These are phyloP conservation scores for Melanotaenia trifasciata DNA, from an alignment of 2,797 vertebrate genomes.

Conservation along the genomic window DNA sequence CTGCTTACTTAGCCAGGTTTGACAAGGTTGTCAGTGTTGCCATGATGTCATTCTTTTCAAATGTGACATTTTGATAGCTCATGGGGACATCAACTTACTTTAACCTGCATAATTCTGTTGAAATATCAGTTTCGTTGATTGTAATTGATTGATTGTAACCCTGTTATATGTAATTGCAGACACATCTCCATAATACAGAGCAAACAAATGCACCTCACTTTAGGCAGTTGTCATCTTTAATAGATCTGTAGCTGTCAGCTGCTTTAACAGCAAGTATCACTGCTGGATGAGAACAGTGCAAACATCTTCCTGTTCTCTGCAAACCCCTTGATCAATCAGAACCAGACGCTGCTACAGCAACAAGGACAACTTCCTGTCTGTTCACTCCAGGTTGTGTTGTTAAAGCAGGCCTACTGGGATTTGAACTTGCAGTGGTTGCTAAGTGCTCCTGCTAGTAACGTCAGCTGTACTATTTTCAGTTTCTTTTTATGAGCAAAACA, in stretches of 20 bases:
- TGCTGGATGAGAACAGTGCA: not conserved
- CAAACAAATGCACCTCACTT: no score
- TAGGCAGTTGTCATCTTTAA: not conserved
- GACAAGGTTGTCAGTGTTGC: not conserved
- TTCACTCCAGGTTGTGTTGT: slow-evolving; percentile 18
- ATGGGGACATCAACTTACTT: no score
- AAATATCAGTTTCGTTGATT: no score
- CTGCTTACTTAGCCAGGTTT: not conserved
- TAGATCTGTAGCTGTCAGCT: not conserved
- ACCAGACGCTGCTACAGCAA: slow-evolving; percentile 5
- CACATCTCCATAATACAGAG: no score
- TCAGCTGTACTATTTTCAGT: not conserved
- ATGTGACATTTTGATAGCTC: no score
- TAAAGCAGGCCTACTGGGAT: slow-evolving; percentile 12
- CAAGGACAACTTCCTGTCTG: not conserved
- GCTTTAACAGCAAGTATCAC: not conserved
- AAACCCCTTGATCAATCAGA: not conserved
- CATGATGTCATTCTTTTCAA: no score
- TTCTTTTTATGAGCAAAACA: not conserved
- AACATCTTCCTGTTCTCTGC: not conserved
- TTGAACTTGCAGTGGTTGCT: not conserved
- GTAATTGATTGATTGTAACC: no score
- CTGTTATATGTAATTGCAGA: no score
- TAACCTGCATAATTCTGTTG: no score
- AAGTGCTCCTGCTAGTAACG: slow-evolving; percentile 2